Evolutionary conservation across 2,888 invertebrate genomes (phyloP), one percentile per base, ranked within the genome.

Genomic region (Eupithecia centaureata): DNA sequence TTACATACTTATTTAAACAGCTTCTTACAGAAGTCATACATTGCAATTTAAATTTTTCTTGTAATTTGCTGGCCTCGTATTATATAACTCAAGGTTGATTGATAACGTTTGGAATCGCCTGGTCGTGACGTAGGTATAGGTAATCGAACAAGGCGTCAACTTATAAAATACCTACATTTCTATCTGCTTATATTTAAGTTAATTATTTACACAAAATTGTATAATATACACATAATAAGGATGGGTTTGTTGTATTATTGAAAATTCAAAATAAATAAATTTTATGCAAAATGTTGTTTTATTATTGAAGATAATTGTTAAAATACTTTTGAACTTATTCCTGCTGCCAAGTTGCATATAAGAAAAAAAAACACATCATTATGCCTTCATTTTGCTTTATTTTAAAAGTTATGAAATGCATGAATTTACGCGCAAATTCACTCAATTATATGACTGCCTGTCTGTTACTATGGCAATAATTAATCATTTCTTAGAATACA

Each of bases 191-290:
- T 63, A 38, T 65, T 60, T 54, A 28, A 65, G 52, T 65, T 13
- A 12, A 42, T 54, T 60, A 86, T 88, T 85, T 78, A 83, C 83
- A 76, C 83, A 88, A 88, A 86, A 83, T 60, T 89, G 87, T 89
- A 87, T 87, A 87, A 76, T 79, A 77, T 82, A 81, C 83, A 72
- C 61, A 78, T 81, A 77, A 82, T 80, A 12, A 25, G 84, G 86
- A 81, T 82, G 79, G 87, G 82, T 86, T 69, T 65, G 62, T 68
- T 65, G 83, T 85, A 83, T 79, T 86, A 83, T 80, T 86, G 85
- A 89, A 89, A 88, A 87, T 86, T 88, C 63, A 85, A 85, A 86
- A 89, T 87, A 86, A 88, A 56, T 27, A 28, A 89, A 87, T 80
- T 76, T 72, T 74, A 76, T 78, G 54, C 56, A 38, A 35, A 63